Base-by-base conservation (phyloP, 2,797 vertebrate species). In the Clarias laeviceps region DNA sequence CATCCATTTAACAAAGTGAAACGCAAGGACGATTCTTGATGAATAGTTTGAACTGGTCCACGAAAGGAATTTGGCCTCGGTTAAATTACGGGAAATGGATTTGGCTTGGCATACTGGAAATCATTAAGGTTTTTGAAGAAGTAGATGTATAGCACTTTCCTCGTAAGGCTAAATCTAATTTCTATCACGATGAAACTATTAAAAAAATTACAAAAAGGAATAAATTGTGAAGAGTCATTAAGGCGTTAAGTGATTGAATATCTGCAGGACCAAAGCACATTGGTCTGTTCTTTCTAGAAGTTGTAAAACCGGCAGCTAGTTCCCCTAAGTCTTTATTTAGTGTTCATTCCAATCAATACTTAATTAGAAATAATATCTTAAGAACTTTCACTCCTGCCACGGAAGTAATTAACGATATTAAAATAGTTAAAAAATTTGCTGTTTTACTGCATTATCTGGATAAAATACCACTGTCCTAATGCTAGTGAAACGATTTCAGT, bases 361-460 rank as follows among this genome's bases (percentile, higher is more conserved):
- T 45, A n/a, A 74, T 74, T 56, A 74, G 2, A 74, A 29, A 54
- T 29, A 54, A 54, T 17, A 74, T 74, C 14, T 74, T 54, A 54
- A 54, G 72, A 74, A 45, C 20, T 14, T 2, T 45, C 45, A 45
- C 69, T 72, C 37, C 69, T 45, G 37, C 45, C 45, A 74, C 45
- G 24, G 27, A 54, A 74, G n/a, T 54, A 74, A 45, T 74, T 74
- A 56, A 74, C 45, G 69, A 74, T 54, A 29, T 56, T 18, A 73
- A 54, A 54, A 54, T 54, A 54, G 50, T 14, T 45, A 45, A 54
- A 14, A 54, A 54, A 54, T 54, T 14, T 14, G 69, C 11, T 24
- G 68, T 40, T 45, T 45, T 14, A n/a, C 37, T 40, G 34, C 6
- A 32, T 32, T 8, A 14, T 32, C 65, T 18, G 65, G 65, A 5